phyloP scores from a whole-genome alignment of 2,888 invertebrate species.

The Diplazon laetatorius region DNA sequence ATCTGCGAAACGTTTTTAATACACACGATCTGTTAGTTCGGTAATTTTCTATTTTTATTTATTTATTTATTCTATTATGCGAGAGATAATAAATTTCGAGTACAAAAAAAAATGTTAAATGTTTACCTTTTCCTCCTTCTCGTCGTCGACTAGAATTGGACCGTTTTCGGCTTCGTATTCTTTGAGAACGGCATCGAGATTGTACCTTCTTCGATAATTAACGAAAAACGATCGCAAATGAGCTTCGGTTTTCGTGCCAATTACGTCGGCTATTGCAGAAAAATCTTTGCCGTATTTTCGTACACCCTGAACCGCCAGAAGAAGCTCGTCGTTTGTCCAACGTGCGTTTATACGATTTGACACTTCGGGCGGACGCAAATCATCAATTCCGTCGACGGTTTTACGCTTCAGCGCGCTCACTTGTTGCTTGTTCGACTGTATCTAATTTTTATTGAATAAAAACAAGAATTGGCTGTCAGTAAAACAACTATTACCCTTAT shows the following conservation, averaged over 20 bases:
- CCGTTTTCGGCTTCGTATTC: slow-evolving; percentile 93
- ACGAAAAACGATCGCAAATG: slow-evolving; percentile 96
- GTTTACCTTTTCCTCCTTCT: slow-evolving; percentile 81
- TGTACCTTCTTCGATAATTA: slow-evolving; percentile 94
- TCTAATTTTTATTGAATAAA: slow-evolving; percentile 84
- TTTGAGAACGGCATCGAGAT: slow-evolving; percentile 92
- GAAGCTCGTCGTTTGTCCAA: slow-evolving; percentile 96
- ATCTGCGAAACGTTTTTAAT: slow-evolving; percentile 72
- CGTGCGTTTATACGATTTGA: slow-evolving; percentile 90
- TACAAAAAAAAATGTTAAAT: too few relatives aligned
- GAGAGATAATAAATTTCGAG: too few relatives aligned
- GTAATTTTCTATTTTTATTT: too few relatives aligned
- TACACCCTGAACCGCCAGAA: slow-evolving; percentile 95
- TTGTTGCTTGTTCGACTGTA: slow-evolving; percentile 97
- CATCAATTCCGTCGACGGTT: slow-evolving; percentile 86
- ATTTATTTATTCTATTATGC: too few relatives aligned
- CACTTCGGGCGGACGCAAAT: slow-evolving; percentile 86
- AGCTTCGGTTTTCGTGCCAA: slow-evolving; percentile 97
- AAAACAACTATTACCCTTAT: slow-evolving; percentile 10
- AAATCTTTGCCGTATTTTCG: slow-evolving; percentile 94
- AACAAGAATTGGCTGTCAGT: slow-evolving; percentile 29
- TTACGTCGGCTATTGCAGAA: slow-evolving; percentile 96
- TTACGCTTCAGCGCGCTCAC: slow-evolving; percentile 94
- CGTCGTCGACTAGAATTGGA: slow-evolving; percentile 82
- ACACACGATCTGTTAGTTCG: too few relatives aligned